Evolutionary conservation across 2,797 vertebrate genomes (phyloP), one percentile per base, ranked within the genome.

Genomic region (Anniella stebbinsi): DNA sequence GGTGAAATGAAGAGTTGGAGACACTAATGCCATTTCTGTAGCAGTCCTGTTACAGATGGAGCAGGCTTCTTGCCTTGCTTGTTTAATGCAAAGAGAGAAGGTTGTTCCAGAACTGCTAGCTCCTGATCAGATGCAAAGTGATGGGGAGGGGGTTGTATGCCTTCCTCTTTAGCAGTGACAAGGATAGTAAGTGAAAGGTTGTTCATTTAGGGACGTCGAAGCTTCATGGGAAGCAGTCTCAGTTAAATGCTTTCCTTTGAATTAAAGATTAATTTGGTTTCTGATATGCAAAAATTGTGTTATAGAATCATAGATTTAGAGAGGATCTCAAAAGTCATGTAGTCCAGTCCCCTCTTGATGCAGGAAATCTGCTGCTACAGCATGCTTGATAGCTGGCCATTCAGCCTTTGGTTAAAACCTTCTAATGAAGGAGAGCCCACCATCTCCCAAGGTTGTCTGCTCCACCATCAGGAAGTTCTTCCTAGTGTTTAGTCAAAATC

Each of bases 41-140:
- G 33, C 12, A 69, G 30, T 86, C 15, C 73, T 18, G 9, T 45
- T 38, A 57, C 21, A 38, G 33, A 54, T 54, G 6, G 3, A 84
- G 51, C 4, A 51, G 72, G 60, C 33, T 36, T 41, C 60, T 89
- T 89, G 51, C 33, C 33, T 84, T 77, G 72, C 33, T 57, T 69
- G 82, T 78, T 78, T 57, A 84, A 77, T 84, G 81, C 63, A 76
- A 67, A 54, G 73, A 36, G 88, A 84, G 73, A 84, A 1, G 38
- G 38, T 80, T 86, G 66, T 76, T 81, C 89, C 36, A 81, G 83
- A 80, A 81, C 67, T 89, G 88, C 83, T 76, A 89, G 28, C 36
- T 33, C 57, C 18, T 89, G 83, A 86, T 85, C 38, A 77, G 63
- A 89, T 89, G 82, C 73, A 41, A 85, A 89, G 60, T 84, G 88